These are phyloP conservation scores for Ataeniobius toweri DNA, from an alignment of 2,797 vertebrate genomes.

Conservation along the genomic window DNA sequence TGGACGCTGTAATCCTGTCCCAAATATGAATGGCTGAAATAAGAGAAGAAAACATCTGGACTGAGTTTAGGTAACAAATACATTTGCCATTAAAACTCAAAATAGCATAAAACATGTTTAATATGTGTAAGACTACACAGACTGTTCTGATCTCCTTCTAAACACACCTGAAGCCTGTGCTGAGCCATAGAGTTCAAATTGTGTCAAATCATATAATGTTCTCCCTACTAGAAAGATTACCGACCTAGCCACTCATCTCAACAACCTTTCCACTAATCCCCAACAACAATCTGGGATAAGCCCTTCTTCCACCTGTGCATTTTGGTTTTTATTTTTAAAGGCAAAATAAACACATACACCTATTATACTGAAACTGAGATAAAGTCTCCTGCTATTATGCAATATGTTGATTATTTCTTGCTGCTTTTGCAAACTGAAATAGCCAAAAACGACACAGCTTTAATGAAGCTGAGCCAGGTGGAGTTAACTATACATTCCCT, in stretches of 20 bases:
- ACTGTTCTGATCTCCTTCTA: not conserved
- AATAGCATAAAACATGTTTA: not conserved
- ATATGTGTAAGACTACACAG: not conserved
- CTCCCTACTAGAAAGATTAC: constrained; percentile 34
- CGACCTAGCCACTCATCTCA: constrained; percentile 38
- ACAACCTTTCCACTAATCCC: constrained; percentile 49
- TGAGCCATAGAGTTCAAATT: not conserved
- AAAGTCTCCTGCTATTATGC: not conserved
- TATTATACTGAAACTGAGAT: constrained; percentile 9
- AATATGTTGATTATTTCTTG: not conserved
- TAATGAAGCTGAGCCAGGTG: not conserved
- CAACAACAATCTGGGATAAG: constrained; percentile 38
- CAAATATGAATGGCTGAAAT: constrained; percentile 90
- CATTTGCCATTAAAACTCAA: constrained; percentile 13
- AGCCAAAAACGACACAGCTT: not conserved
- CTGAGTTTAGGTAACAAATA: not conserved
- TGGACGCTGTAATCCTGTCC: constrained; percentile 95
- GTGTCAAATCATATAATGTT: constrained; percentile 26
- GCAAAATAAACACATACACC: constrained; percentile 35
- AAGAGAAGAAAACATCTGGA: constrained; percentile 5
- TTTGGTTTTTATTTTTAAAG: constrained; percentile 31
- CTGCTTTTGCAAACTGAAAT: not conserved
- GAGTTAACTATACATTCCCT: not conserved
- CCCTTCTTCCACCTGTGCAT: constrained; percentile 28
- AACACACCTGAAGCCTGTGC: constrained; percentile 2